Evolutionary conservation across 2,113 vertebrate species (phyloP), one percentile per base, ranked within the genome.

Genomic region (Stegastes partitus): DNA sequence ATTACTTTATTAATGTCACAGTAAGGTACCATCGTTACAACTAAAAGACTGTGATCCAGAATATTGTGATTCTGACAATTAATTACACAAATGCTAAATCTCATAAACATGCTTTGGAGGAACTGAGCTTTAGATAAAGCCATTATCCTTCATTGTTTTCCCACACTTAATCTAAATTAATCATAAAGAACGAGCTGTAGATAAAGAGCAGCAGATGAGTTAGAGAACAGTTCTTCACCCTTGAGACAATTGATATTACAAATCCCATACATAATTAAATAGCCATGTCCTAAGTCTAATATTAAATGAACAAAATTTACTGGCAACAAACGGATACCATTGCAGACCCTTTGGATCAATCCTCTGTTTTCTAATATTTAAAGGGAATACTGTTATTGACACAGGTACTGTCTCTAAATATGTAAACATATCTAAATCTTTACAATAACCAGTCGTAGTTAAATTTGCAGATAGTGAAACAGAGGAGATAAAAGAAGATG

Each of bases 251-350:
- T 74, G 25, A 45, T 74, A 51, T 56, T 9, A 62, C 14, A 50
- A 34, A 69, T 58, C 21, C 54, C 15, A n/a, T 54, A 23, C 9
- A n/a, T 47, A 58, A 54, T 59, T 77, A 18, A 82, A 21, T 54
- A 47, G 44, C 5, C 37, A 53, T 23, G 19, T 59, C 18, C 49
- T 44, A 6, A 65, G 31, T 44, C 26, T 5, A n/a, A 62, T 6
- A 39, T 50, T 49, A 4, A 39, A 31, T 42, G 3, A 34, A 58
- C 51, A 15, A 34, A 55, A 61, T 12, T 34, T 37, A 9, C 28
- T 59, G 23, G 58, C 23, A 51, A 9, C 22, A 26, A 51, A 28
- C 12, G n/a, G 34, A 3, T 34, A 10, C 21, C 55, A 49, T 47
- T n/a, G n/a, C n/a, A n/a, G n/a, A n/a, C 4, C 45, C 18, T 47